These are phyloP conservation scores for Drosophila koepferae DNA, from an alignment of 2,888 invertebrate genomes.

Conservation along the genomic window DNA sequence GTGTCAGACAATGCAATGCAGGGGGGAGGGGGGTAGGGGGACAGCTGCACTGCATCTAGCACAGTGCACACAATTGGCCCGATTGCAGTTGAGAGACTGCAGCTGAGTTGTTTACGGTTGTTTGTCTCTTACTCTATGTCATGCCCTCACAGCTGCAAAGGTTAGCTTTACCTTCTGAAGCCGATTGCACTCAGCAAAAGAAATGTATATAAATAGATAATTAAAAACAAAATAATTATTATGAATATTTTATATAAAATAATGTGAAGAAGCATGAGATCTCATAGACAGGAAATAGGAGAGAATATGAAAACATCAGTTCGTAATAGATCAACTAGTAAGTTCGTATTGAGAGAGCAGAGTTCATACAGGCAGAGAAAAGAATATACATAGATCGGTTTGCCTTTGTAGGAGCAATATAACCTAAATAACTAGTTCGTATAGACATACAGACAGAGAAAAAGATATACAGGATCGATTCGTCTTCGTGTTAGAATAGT, in stretches of 20 bases:
- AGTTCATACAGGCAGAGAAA: background rate
- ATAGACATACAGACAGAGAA: background rate
- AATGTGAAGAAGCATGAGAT: background rate
- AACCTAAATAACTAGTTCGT: background rate
- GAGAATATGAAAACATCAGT: too few species aligned
- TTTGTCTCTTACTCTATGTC: constrained; percentile 33
- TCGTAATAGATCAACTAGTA: too few species aligned
- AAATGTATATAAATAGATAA: background rate
- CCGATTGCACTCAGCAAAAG: constrained; percentile 22
- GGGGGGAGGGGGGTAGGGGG: constrained; percentile 20
- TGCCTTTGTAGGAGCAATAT: background rate
- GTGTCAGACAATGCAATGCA: constrained; percentile 32
- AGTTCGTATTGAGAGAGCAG: too few species aligned
- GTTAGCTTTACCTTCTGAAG: constrained; percentile 33
- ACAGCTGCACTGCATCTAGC: constrained; percentile 52
- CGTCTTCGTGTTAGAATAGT: background rate
- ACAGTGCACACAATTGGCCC: constrained; percentile 62
- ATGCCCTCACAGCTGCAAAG: constrained; percentile 66
- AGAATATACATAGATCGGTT: background rate
- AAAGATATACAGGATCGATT: too few species aligned
- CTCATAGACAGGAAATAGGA: too few species aligned
- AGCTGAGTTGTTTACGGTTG: constrained; percentile 28
- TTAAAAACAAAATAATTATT: background rate
- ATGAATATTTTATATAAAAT: background rate
- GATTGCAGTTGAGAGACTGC: constrained; percentile 50